A percentile compares a stretch with the other conserved stretches of the same genome.
These are phyloP conservation scores for Idaea straminata DNA, from an alignment of 2,888 invertebrate species.

Conservation along the genomic window DNA sequence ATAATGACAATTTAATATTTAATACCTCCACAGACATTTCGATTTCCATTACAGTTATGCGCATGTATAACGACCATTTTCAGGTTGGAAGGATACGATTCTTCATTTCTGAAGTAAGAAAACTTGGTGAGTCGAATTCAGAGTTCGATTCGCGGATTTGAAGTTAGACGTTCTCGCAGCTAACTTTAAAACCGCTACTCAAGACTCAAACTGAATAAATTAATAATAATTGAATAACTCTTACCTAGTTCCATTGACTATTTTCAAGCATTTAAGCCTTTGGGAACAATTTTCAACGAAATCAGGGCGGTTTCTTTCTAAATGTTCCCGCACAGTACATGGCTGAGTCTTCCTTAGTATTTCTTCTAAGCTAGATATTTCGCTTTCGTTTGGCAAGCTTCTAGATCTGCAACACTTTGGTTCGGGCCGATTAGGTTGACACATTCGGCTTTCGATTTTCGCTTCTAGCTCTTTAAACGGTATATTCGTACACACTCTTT, in stretches of 20 bases:
- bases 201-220: neutral
- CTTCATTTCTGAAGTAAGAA: slow-evolving; percentile 63
- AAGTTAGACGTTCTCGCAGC: neutral
- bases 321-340: slow-evolving; percentile 83
- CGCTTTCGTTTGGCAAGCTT: slow-evolving; percentile 60
- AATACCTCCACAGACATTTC: slow-evolving; percentile 58
- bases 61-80: slow-evolving; percentile 68
- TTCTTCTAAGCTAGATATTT: slow-evolving; percentile 59
- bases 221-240: slow-evolving; percentile 12
- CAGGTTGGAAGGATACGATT: slow-evolving; percentile 42
- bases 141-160: neutral
- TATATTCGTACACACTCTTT: slow-evolving; percentile 39
- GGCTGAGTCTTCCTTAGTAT: slow-evolving; percentile 45
- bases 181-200: neutral
- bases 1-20: slow-evolving; percentile 9
- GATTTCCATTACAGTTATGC: slow-evolving; percentile 49
- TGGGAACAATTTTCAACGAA: slow-evolving; percentile 77
- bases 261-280: slow-evolving; percentile 61
- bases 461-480: slow-evolving; percentile 53
- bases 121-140: slow-evolving; percentile 53
- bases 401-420: slow-evolving; percentile 41
- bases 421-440: slow-evolving; percentile 35
- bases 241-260: slow-evolving; percentile 64
- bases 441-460: slow-evolving; percentile 46
- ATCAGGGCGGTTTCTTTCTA: slow-evolving; percentile 84